These are phyloP conservation scores for Nyctalus aviator DNA, from an alignment of 2,797 vertebrate species.

Conservation along the genomic window DNA sequence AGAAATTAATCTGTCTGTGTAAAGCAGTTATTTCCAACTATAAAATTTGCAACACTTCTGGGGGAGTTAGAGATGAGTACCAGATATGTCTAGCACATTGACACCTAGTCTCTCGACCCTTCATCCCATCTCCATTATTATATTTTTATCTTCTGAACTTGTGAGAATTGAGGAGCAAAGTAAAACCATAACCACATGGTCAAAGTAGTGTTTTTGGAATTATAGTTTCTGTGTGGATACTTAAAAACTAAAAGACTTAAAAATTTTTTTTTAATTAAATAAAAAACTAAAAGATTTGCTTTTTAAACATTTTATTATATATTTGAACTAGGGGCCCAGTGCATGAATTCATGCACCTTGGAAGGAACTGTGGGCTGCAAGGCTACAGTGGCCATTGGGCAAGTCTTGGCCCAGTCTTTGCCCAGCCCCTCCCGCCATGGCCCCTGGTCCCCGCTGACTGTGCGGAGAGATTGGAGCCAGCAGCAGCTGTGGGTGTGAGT, in stretches of 20 bases:
- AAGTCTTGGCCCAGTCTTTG: no score
- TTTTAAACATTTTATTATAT: background rate
- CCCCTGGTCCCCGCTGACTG: no score
- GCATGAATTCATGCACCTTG: no score
- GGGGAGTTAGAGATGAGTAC: background rate
- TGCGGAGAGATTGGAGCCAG: no score
- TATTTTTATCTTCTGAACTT: background rate
- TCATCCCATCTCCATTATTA: background rate
- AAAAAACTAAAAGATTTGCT: background rate
- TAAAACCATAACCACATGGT: background rate
- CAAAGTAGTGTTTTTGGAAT: background rate
- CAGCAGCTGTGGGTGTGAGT: no score
- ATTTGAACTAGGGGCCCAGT: background rate
- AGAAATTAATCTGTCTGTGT: background rate
- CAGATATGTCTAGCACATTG: background rate
- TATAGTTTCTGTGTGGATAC: background rate
- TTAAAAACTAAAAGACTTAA: background rate
- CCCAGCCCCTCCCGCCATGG: no score
- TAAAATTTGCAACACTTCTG: background rate
- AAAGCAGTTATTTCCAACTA: background rate
- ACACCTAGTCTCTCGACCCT: background rate
- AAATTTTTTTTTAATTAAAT: no score
- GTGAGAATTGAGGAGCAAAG: background rate
- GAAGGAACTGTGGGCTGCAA: no score
- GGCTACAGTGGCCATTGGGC: no score